Evolutionary conservation across 2,797 vertebrate genomes (phyloP).

Genomic region (Pipistrellus pygmaeus): DNA sequence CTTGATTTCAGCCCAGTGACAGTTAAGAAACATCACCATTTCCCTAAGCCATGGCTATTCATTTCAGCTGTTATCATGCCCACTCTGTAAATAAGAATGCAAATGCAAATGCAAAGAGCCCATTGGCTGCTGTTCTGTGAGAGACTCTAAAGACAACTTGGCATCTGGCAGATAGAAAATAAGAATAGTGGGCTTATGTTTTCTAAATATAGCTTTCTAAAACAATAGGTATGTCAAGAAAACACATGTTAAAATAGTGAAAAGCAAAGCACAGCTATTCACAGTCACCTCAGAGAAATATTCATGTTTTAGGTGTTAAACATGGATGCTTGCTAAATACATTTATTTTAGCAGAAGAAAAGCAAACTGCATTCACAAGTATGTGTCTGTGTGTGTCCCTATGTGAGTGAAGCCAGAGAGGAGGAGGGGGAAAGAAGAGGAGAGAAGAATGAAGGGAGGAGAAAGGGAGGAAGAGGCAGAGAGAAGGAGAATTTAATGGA

Average conservation of each 20-base stretch:
- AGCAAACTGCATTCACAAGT: background rate
- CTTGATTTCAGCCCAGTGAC: conserved; percentile 29
- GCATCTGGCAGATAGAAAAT: conserved; percentile 72
- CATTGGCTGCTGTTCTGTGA: conserved; percentile 52
- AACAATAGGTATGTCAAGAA: conserved; percentile 71
- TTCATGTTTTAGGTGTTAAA: conserved; percentile 52
- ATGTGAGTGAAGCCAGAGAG: background rate
- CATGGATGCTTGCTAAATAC: conserved; percentile 29
- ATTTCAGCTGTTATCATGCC: conserved; percentile 12
- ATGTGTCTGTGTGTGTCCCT: background rate
- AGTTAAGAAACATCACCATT: conserved; percentile 58
- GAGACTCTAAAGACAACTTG: conserved; percentile 59
- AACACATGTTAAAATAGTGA: conserved; percentile 58
- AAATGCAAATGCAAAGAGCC: conserved; percentile 58
- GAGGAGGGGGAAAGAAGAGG: background rate
- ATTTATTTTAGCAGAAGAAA: conserved; percentile 49
- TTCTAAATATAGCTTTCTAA: conserved; percentile 75
- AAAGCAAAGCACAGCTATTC: conserved; percentile 41
- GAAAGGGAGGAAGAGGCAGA: too few species aligned
- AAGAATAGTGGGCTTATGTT: conserved; percentile 70
- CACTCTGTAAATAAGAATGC: conserved; percentile 49
- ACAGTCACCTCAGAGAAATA: conserved; percentile 62
- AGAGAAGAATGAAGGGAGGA: background rate
- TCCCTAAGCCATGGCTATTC: background rate
- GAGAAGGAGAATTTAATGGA: background rate